Percentiles rank a stretch among this genome's conserved stretches.
Evolutionary conservation across 1,140 invertebrate genomes (phyloP).

Genomic region (Pseudomyrmex sp.): DNA sequence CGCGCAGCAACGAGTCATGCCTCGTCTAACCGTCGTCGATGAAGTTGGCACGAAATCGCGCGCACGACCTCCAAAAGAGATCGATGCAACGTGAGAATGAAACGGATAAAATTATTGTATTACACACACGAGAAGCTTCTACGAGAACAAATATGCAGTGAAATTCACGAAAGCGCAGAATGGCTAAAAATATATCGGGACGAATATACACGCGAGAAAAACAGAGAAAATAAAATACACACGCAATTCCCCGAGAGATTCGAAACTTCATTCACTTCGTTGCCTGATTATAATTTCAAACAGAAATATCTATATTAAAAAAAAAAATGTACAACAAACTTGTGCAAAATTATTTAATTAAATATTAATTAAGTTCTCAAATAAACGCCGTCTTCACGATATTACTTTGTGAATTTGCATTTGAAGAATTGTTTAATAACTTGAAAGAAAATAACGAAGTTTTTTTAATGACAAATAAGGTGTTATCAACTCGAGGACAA

Average conservation of each 20-base stretch:
- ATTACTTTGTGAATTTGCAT: no score
- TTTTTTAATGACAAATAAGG: no score
- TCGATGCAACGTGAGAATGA: constrained; percentile 5
- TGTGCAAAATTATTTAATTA: no score
- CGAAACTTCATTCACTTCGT: neutral
- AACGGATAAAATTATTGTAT: constrained; percentile 44
- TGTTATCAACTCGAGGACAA: no score
- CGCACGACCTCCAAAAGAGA: constrained; percentile 58
- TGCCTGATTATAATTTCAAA: no score
- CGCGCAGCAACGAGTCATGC: constrained; percentile 65
- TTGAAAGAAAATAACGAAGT: no score
- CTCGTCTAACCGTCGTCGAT: constrained; percentile 65
- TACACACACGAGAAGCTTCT: constrained; percentile 26
- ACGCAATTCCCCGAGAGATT: neutral
- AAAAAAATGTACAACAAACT: no score
- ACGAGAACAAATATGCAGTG: constrained; percentile 20
- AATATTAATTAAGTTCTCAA: no score
- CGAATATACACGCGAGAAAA: neutral
- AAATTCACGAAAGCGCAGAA: constrained; percentile 20
- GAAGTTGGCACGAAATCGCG: constrained; percentile 61
- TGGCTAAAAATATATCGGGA: constrained; percentile 42
- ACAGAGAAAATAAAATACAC: neutral
- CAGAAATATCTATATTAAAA: no score
- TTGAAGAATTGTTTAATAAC: no score
- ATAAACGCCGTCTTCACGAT: no score